Evolutionary conservation across 2,888 invertebrate species (phyloP), one percentile per base, ranked within the genome.

Genomic region (Acheta domesticus): DNA sequence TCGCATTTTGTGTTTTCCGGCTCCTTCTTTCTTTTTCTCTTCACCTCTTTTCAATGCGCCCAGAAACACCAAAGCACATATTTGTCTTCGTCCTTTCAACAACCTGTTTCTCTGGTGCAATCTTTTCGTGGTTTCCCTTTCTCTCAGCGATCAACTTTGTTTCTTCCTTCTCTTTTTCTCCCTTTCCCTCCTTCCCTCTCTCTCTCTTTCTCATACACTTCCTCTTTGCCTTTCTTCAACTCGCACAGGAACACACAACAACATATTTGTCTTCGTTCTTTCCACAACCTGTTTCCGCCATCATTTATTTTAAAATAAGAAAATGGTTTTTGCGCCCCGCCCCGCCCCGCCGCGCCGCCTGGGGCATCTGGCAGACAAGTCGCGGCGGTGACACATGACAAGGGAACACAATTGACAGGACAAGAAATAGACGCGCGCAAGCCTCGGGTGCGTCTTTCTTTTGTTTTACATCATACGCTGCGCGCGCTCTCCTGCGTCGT

Each of bases 231-330:
- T 36, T 36, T 36, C 36, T 36, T 36, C 36, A 36, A 36, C 36
- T 5, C 36, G 5, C 36, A 8, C 36, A 36, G 62, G 62, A 62
- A 12, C 62, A 62, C 62, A 62, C n/a, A 62, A 62, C 16, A 62
- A 62, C 62, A 62, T 62, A 62, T 62, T 62, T 62, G 62, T 62
- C 62, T 62, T 62, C 62, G 62, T 62, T 62, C 62, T 12, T 62
- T 62, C n/a, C 62, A 62, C 62, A 62, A 62, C 62, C 62, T 62
- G 62, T 62, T 62, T 62, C 62, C 62, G 62, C 62, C 62, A 62
- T 62, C 62, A 62, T 62, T 62, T 62, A 62, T 62, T 62, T 62
- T 62, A 62, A 62, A 62, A 62, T 62, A 62, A 62, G 62, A 62
- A 62, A 62, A 62, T 62, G 62, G 0, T 62, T 62, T 62, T 62